A percentile compares a stretch with the other conserved stretches of the same genome.
phyloP scores from a whole-genome alignment of 2,888 invertebrate species.

The Lithophane leautieri region DNA sequence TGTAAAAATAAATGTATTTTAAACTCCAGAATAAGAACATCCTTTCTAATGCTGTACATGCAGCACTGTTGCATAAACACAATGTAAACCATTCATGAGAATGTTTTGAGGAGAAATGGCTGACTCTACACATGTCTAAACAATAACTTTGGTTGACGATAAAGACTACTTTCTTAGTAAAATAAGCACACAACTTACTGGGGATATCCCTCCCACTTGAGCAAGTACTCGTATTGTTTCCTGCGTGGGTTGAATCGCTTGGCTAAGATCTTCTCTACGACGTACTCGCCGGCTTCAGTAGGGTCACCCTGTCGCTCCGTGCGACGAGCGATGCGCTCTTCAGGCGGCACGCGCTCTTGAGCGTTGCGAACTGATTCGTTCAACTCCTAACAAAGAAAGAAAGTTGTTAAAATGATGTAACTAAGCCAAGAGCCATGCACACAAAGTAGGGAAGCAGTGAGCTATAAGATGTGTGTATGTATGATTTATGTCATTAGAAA shows the following conservation, averaged over 20 bases:
- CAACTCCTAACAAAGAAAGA: constrained; percentile 59
- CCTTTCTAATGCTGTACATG: not conserved
- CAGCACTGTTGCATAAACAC: not conserved
- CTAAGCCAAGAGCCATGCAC: not conserved
- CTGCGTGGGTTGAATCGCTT: constrained; percentile 95
- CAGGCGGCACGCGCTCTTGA: constrained; percentile 87
- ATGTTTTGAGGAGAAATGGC: not conserved
- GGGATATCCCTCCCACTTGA: constrained; percentile 96
- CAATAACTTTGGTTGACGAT: not conserved
- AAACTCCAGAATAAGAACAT: not conserved
- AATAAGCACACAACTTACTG: constrained; percentile 88
- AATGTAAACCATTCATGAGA: not conserved
- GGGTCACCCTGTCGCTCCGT: constrained; percentile 82
- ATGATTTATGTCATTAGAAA: constrained; percentile 12
- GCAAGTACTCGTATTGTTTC: constrained; percentile 95
- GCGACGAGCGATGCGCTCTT: constrained; percentile 87
- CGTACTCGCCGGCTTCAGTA: constrained; percentile 91
- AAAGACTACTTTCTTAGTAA: not conserved
- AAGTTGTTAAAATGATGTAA: not conserved
- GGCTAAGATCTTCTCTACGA: constrained; percentile 95
- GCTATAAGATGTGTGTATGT: not conserved
- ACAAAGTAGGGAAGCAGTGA: constrained; percentile 14
- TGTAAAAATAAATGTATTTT: constrained; percentile 67
- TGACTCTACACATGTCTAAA: not conserved
- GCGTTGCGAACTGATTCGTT: constrained; percentile 85